Conservation (phyloP, 2,113 vertebrate species). For the Silurus meridionalis region DNA sequence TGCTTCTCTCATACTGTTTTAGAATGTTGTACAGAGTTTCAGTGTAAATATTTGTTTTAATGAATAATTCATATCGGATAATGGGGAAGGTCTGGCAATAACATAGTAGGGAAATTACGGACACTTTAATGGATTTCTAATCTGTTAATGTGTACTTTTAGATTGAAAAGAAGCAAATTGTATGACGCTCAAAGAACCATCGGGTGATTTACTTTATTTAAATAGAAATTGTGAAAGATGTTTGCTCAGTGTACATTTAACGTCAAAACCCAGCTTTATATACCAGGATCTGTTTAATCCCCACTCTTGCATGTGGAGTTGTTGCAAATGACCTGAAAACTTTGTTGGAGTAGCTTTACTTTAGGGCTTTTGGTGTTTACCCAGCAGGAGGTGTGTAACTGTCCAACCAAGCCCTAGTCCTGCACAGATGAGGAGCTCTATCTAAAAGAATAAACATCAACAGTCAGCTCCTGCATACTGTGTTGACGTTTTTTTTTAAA, state of each 20-base stretch:
- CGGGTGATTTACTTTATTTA: constrained; percentile 1
- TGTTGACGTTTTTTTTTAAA: neutral
- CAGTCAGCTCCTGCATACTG: neutral
- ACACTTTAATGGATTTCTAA: constrained; percentile 4
- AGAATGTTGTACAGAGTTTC: neutral
- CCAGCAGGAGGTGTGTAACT: constrained; percentile 64
- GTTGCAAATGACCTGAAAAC: constrained; percentile 30
- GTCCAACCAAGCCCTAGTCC: constrained; percentile 46
- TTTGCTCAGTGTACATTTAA: constrained; percentile 53
- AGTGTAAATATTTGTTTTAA: neutral
- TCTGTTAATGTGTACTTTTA: neutral
- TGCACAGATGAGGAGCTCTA: constrained; percentile 61
- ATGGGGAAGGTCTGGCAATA: neutral
- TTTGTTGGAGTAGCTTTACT: constrained; percentile 52
- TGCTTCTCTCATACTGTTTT: neutral
- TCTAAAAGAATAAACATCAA: constrained; percentile 58
- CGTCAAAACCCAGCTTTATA: constrained; percentile 58
- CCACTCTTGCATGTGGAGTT: constrained; percentile 59
- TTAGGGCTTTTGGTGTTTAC: constrained; percentile 55
- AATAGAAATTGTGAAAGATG: constrained; percentile 39
- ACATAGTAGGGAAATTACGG: neutral
- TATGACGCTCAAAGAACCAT: constrained; percentile 24
- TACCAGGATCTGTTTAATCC: constrained; percentile 78
- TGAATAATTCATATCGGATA: neutral
- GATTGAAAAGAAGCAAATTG: neutral